These are phyloP conservation scores for Oophaga pumilio DNA, from an alignment of 2,113 vertebrate species.

Conservation along the genomic window DNA sequence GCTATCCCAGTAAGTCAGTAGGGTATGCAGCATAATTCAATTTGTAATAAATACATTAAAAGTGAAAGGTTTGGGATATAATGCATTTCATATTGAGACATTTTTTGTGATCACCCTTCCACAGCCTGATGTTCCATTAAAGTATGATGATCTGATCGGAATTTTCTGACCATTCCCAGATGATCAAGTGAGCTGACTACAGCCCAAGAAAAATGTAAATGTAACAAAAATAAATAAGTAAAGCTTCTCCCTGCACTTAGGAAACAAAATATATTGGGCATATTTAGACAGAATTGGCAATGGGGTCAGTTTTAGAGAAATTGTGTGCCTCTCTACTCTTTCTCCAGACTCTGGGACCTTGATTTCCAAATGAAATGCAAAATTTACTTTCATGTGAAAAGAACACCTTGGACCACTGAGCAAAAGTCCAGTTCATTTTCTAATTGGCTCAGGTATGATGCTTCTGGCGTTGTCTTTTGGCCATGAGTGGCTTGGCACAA, in stretches of 20 bases:
- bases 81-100: slow-evolving; percentile 17
- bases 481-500: too few relatives aligned
- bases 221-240: neutral
- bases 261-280: neutral
- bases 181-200: neutral
- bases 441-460: too few relatives aligned
- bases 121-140: slow-evolving; percentile 14
- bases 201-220: neutral
- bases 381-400: too few relatives aligned
- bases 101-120: slow-evolving; percentile 18
- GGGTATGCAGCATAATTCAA: slow-evolving; percentile 27
- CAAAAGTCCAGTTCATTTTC: too few relatives aligned
- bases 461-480: too few relatives aligned
- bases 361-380: too few relatives aligned
- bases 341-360: too few relatives aligned
- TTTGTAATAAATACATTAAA: slow-evolving; percentile 34
- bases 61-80: neutral
- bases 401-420: too few relatives aligned
- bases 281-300: neutral
- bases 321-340: too few relatives aligned
- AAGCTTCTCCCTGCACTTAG: neutral
- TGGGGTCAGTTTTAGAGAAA: neutral
- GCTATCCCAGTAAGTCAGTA: slow-evolving; percentile 23
- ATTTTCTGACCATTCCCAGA: neutral
- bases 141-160: neutral